Conservation (phyloP, 2,797 vertebrate species). For the Margarornis squamiger region DNA sequence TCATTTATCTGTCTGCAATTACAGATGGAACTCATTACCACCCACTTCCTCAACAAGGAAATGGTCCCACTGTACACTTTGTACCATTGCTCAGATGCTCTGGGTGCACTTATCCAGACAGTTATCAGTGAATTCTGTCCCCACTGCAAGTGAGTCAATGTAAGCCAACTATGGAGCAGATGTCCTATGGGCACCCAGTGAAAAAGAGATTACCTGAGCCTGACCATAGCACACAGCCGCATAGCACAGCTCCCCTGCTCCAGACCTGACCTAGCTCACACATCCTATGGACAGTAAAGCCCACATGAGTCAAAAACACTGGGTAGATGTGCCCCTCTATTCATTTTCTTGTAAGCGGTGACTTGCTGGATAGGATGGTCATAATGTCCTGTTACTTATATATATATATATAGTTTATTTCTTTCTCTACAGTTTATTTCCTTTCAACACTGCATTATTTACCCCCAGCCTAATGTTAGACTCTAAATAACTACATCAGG, state of each 20-base stretch:
- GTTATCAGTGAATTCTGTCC: not conserved
- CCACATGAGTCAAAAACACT: not conserved
- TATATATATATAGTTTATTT: not conserved
- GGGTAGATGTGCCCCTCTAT: not conserved
- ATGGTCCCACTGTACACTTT: not conserved
- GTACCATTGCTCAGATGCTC: not conserved
- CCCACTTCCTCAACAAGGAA: slow-evolving; percentile 31
- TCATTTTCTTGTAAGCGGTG: not conserved
- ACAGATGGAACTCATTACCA: slow-evolving; percentile 43
- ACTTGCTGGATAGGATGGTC: not conserved
- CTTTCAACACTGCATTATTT: not conserved
- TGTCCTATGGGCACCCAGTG: not conserved
- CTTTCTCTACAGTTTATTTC: not conserved
- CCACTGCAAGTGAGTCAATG: not conserved
- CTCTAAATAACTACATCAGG: not conserved
- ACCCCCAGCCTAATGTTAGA: not conserved
- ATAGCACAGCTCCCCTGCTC: not conserved
- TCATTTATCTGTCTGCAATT: slow-evolving; percentile 8
- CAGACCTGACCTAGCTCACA: not conserved
- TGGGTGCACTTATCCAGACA: not conserved
- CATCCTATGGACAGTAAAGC: not conserved
- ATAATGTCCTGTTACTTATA: not conserved
- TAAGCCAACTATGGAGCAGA: not conserved
- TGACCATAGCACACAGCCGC: not conserved
- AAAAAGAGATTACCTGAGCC: not conserved